Evolutionary conservation across 2,113 vertebrate genomes (phyloP), one percentile per base, ranked within the genome.

Genomic region (Odobenus rosmarus): DNA sequence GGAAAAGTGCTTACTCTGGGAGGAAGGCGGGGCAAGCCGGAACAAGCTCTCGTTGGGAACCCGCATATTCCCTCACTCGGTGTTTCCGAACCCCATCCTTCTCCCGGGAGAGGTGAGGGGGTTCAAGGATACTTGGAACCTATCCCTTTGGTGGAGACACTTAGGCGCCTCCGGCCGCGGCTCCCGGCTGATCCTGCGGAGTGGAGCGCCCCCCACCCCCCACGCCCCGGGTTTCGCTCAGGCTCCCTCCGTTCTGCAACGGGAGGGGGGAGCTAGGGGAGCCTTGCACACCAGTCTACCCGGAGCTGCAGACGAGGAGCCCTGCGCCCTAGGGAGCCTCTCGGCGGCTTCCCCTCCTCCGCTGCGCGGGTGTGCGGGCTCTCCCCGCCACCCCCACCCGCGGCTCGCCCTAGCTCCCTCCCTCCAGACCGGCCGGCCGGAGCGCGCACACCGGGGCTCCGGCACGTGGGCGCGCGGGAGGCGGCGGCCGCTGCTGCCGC

Each of bases 401-500:
- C 77, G 14, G 87, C 94, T 93, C 93, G 72, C 88, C 90, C 92
- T 61, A 64, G 18, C 84, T 90, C 93, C n/a, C 92, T 84, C 39
- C 84, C 92, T 91, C 96, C 79, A 79, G 79, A 83, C 80, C 96
- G 5, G 28, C 93, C 42, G 84, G 90, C 95, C 91, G 4, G 88
- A 96, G 97, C 97, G 96, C 98, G 95, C 98, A 95, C 95, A 88
- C 96, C 74, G n/a, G 93, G 97, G 95, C 92, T 83, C 96, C 95
- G 64, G 98, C 98, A 98, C 98, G 98, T 98, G 98, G 98, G 98
- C 97, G 98, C 97, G 98, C 98, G 92, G 97, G 98, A 98, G 97
- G 97, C 96, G 93, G 97, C 97, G 96, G 97, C 96, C 53, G 95
- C 96, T 88, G 94, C 97, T 96, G 97, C 98, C 84, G 88, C 90